Evolutionary conservation across 2,888 invertebrate species (phyloP), one percentile per base, ranked within the genome.

Genomic region (Philonicus albiceps): DNA sequence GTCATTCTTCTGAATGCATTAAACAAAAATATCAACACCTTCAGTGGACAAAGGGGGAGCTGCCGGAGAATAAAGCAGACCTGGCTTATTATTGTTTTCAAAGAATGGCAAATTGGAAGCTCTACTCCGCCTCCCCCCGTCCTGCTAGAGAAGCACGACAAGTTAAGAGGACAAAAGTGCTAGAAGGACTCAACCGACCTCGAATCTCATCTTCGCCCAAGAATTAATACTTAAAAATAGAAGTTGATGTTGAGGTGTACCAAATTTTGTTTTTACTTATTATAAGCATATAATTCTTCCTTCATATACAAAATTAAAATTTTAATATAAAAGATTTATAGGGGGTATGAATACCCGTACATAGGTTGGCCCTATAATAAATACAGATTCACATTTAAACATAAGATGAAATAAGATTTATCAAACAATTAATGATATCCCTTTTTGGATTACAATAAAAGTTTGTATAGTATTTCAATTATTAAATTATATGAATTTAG

Each of bases 21-120:
- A 81, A 81, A 81, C 81, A 81, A 81, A 81, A 81, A 81, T 81
- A 81, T 81, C 81, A 81, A 81, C 81, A 81, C 81, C 81, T 81
- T 37, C 55, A 8, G n/a, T n/a, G 5, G 55, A 81, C 81, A 81
- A 81, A 81, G 55, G 81, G 81, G 30, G 31, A 64, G 31, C 49
- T 80, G 55, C 55, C 34, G 64, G 11, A 64, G 19, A 64, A 81
- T 37, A 81, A 81, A 81, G 64, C 81, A 55, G 8, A 8, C 81
- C 37, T 19, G 81, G 55, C 81, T 81, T 81, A 55, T 81, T 81
- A 81, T 81, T 81, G 37, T 64, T 81, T 49, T 11, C 34, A 55
- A 64, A 81, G 30, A 55, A 53, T 34, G 34, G 55, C 34, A 81
- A 81, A 81, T 81, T 81, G 55, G 64, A 19, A 55, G 81, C 55